Percentiles rank a stretch among this genome's conserved stretches.
phyloP scores from a whole-genome alignment of 2,113 vertebrate genomes.

The Cairina moschata region DNA sequence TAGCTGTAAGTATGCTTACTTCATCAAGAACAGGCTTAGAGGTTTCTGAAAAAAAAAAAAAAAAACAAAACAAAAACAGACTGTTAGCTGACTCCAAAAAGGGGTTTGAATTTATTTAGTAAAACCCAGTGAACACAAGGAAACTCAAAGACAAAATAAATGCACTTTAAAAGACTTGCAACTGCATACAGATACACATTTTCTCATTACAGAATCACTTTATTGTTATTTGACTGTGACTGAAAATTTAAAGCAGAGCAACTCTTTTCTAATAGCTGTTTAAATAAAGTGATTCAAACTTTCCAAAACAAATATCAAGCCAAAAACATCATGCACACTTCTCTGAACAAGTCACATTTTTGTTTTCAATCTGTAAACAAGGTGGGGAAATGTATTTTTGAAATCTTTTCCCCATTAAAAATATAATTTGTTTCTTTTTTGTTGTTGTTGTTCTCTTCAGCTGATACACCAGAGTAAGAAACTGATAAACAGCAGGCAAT shows the following conservation, averaged over 20 bases:
- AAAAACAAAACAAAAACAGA: slow-evolving; percentile 29
- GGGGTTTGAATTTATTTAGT: not conserved
- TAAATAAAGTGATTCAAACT: not conserved
- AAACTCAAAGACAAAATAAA: not conserved
- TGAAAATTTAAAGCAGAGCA: not conserved
- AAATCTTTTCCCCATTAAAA: not conserved
- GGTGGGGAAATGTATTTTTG: not conserved
- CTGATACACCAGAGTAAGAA: not conserved
- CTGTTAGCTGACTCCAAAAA: slow-evolving; percentile 3
- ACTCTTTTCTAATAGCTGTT: not conserved
- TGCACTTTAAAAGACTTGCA: not conserved
- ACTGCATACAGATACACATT: not conserved
- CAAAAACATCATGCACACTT: not conserved
- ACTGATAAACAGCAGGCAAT: not conserved
- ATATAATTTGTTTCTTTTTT: not conserved
- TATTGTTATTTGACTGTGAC: not conserved
- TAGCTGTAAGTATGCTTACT: slow-evolving; percentile 92
- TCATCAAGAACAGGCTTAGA: slow-evolving; percentile 87
- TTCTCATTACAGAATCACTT: not conserved
- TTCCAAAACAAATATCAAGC: not conserved
- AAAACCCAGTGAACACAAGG: not conserved
- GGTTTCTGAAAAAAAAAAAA: slow-evolving; percentile 78
- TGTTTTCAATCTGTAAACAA: not conserved
- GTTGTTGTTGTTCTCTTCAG: not conserved
- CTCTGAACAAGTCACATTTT: not conserved